Base-by-base conservation (phyloP, 2,113 vertebrate species). In the Bos taurus region DNA sequence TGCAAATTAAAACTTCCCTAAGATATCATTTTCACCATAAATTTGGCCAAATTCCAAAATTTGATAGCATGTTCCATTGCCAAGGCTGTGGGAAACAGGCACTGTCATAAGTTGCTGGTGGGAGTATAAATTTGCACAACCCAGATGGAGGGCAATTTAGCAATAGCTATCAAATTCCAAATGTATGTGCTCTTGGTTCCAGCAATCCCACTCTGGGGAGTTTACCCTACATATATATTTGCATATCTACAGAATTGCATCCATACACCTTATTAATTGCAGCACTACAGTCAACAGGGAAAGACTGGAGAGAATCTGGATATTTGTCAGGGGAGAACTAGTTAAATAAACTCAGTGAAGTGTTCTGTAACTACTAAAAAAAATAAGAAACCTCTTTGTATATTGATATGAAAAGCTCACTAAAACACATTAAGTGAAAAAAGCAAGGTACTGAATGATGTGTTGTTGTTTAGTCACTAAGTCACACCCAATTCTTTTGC, bases 131-230 rank as follows among this genome's bases (percentile, higher is more conserved):
- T 94, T n/a, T 92, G 78, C 93, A 89, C 50, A 11, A 33, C 11
- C 93, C 95, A 98, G 87, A 97, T 90, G 95, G 97, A 93, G 23
- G 57, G 40, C 74, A 96, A 86, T 89, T 97, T 94, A 94, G 93
- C 89, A 96, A 95, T 17, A 64, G 88, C 94, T 83, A 94, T 92
- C 94, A 93, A 56, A 95, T 94, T 89, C 89, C 88, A 94, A 94
- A 94, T 80, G 60, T 5, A 43, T 89, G 67, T 80, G 56, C 86
- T 91, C 93, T 84, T 40, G 36, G 89, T 89, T 88, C n/a, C 77
- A 84, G 77, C 40, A 86, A 54, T 62, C 90, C 88, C 46, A 59
- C 95, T 83, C 91, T 52, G 57, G 85, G 40, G 93, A 95, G 54
- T 94, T 91, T 84, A 50, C 36, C 30, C 67, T 57, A 48, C 78